These are phyloP conservation scores for Dufourea novaeangliae DNA, from an alignment of 1,140 invertebrate genomes.

Conservation along the genomic window DNA sequence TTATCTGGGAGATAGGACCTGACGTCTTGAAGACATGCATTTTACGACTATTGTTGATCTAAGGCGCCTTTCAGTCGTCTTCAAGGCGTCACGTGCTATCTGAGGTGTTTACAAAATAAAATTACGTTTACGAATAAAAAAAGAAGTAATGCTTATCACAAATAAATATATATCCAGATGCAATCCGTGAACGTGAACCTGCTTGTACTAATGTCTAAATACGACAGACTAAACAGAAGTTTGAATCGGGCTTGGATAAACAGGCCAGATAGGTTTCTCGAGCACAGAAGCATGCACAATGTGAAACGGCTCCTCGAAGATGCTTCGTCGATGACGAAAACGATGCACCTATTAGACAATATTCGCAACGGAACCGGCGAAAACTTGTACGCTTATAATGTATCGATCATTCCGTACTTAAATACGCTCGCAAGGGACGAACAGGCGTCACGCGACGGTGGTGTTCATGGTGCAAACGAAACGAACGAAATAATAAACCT, in stretches of 20 bases:
- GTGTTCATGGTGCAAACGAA: neutral
- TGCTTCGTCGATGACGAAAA: neutral
- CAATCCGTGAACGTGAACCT: slow-evolving; percentile 64
- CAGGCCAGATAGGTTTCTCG: neutral
- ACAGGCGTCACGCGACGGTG: neutral
- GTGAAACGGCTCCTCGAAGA: neutral
- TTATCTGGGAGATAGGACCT: too few relatives aligned
- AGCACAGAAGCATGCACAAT: neutral
- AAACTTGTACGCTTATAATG: neutral
- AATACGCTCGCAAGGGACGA: neutral
- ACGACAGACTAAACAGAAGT: slow-evolving; percentile 63
- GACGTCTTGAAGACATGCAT: too few relatives aligned
- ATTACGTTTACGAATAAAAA: neutral
- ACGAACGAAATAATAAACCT: neutral
- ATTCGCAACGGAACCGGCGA: neutral
- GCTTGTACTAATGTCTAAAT: slow-evolving; percentile 62
- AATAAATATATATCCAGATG: slow-evolving; percentile 62
- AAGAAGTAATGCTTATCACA: neutral
- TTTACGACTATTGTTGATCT: too few relatives aligned
- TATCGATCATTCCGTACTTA: neutral
- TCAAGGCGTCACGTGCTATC: too few relatives aligned
- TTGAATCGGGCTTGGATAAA: slow-evolving; percentile 52
- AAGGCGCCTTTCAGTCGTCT: too few relatives aligned
- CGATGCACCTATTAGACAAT: neutral
- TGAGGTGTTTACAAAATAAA: too few relatives aligned